Conservation (phyloP, 2,113 vertebrate genomes). For the Ammodytes dubius region DNA sequence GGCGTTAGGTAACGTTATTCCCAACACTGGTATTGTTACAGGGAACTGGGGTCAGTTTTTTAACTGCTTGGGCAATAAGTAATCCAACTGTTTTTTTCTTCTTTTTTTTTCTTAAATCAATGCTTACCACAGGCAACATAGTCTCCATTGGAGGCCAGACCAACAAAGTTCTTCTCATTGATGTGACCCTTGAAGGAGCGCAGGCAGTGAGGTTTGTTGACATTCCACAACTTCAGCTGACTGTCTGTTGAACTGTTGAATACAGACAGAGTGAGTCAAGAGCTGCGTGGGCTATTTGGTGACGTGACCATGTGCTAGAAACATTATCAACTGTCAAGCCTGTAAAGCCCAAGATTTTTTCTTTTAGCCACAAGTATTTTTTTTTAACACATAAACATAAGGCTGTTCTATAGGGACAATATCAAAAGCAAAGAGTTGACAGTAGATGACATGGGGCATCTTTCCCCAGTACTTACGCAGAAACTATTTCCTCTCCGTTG, state of each 20-base stretch:
- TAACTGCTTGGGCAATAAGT: too few relatives aligned
- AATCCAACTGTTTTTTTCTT: neutral
- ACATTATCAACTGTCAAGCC: neutral
- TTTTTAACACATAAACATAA: neutral
- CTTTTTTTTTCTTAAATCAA: neutral
- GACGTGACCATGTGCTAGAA: neutral
- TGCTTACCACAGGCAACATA: slow-evolving; percentile 97
- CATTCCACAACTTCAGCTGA: slow-evolving; percentile 98
- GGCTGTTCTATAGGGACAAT: neutral
- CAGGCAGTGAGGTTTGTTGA: slow-evolving; percentile 97
- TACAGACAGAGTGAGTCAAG: neutral
- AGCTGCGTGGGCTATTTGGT: neutral
- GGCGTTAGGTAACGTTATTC: too few relatives aligned
- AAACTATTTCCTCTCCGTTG: slow-evolving; percentile 98
- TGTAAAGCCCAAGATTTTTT: neutral
- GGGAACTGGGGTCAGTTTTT: too few relatives aligned
- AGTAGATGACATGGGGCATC: neutral
- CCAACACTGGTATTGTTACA: too few relatives aligned
- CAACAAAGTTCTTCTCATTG: slow-evolving; percentile 99
- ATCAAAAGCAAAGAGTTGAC: neutral
- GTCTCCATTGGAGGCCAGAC: slow-evolving; percentile 96
- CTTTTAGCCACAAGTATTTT: neutral
- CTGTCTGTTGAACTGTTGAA: slow-evolving; percentile 95
- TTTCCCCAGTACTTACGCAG: slow-evolving; percentile 90
- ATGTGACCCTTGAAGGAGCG: slow-evolving; percentile 99